phyloP scores from a whole-genome alignment of 1,140 invertebrate species.

The Euura saliciscinereae region DNA sequence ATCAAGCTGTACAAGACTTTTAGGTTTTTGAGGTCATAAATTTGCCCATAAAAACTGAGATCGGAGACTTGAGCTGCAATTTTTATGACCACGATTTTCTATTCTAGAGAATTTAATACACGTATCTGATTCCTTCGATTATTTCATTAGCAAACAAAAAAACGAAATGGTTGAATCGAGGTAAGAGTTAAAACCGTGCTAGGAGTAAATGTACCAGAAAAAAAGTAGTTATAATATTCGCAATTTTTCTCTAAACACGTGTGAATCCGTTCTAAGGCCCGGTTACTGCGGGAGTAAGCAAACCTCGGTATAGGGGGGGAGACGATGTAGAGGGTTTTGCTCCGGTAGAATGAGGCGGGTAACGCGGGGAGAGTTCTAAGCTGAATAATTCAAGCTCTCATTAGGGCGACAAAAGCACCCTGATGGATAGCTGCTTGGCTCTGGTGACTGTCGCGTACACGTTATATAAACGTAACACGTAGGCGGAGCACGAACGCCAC shows the following conservation, averaged over 20 bases:
- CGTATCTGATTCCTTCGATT: too few species aligned
- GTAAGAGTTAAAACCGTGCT: too few species aligned
- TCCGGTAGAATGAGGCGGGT: constrained; percentile 27
- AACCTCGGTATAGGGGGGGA: constrained; percentile 12
- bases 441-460: constrained; percentile 40
- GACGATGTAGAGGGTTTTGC: background rate
- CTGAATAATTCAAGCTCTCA: constrained; percentile 64
- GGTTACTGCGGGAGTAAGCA: background rate
- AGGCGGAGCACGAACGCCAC: constrained; percentile 26
- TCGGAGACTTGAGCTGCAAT: too few species aligned
- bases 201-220: too few species aligned
- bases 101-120: too few species aligned
- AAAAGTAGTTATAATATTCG: too few species aligned
- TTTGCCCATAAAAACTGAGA: too few species aligned
- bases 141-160: too few species aligned
- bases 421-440: constrained; percentile 60
- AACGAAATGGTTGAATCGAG: too few species aligned
- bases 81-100: too few species aligned
- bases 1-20: too few species aligned
- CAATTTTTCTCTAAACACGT: background rate
- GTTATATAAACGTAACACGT: constrained; percentile 33
- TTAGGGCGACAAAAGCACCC: constrained; percentile 63
- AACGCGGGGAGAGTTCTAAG: constrained; percentile 41
- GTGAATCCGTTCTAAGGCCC: background rate
- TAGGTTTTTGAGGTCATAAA: too few species aligned